Percentiles rank a stretch among this genome's conserved stretches.
These are phyloP conservation scores for Nephrocerus scutellatus DNA, from an alignment of 2,888 invertebrate species.

Conservation along the genomic window DNA sequence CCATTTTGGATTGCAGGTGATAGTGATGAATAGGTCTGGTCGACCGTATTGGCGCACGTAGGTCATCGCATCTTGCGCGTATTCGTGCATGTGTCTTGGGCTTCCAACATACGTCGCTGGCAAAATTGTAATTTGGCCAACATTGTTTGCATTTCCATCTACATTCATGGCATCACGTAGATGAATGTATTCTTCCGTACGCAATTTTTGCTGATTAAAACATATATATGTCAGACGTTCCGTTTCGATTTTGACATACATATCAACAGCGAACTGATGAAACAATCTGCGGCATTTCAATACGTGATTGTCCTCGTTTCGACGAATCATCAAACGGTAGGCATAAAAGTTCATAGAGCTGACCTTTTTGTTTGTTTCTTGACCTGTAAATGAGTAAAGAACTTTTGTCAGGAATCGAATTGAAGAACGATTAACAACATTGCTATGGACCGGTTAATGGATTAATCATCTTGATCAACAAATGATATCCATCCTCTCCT, in stretches of 20 bases:
- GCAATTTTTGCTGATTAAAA: slow-evolving; percentile 30
- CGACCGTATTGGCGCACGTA: slow-evolving; percentile 8
- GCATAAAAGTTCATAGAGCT: slow-evolving; percentile 16
- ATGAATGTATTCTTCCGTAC: slow-evolving; percentile 31
- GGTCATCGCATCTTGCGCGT: slow-evolving; percentile 17
- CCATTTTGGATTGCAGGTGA: slow-evolving; percentile 15
- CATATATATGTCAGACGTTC: slow-evolving; percentile 31
- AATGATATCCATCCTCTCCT: slow-evolving; percentile 20
- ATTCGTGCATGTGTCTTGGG: slow-evolving; percentile 20
- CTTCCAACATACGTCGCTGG: slow-evolving; percentile 12
- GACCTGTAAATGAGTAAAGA: too few species aligned
- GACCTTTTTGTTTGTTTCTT: slow-evolving; percentile 9
- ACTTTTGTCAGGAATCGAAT: too few species aligned
- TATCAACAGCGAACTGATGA: slow-evolving; percentile 35
- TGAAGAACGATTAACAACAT: too few species aligned
- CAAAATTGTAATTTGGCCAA: slow-evolving; percentile 6
- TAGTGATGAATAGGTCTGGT: slow-evolving; percentile 17
- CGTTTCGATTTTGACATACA: slow-evolving; percentile 35
- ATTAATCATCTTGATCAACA: slow-evolving; percentile 13
- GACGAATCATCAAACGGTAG: slow-evolving; percentile 12
- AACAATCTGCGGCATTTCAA: slow-evolving; percentile 24
- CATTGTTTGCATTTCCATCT: slow-evolving; percentile 20
- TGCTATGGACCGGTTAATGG: slow-evolving; percentile 2
- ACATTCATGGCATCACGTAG: slow-evolving; percentile 37
- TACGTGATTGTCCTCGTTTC: slow-evolving; percentile 15